Base-by-base conservation (phyloP, 2,113 vertebrate species). In the Ardeotis arabs region DNA sequence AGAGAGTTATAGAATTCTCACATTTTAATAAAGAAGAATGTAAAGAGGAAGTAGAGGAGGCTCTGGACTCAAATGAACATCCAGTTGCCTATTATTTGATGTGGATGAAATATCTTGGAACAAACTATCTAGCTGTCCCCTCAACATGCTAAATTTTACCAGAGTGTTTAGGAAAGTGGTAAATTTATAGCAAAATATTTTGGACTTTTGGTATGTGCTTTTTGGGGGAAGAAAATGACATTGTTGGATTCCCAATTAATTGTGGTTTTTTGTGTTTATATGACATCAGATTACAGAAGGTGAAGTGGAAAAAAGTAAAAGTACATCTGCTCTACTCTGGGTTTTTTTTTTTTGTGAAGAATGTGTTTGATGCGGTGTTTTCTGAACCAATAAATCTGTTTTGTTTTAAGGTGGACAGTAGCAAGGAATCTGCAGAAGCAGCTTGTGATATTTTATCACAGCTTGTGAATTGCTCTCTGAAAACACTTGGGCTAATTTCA, bases 381-480 rank as follows among this genome's bases (percentile, higher is more conserved):
- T 89, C 86, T 96, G 53, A 89, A 59, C 69, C 41, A 62, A 29
- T 1, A 60, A 47, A 77, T 90, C 33, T 93, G 4, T 97, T 91
- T 74, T 86, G 28, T 86, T 87, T 87, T 81, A 97, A 99, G 99
- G 99, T 99, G 98, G 99, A 99, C 97, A 99, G 99, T 91, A 99
- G 99, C 94, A 99, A 98, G 53, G 99, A 99, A 95, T 99, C 99
- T 45, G 99, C 99, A 78, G 99, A 99, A 97, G 99, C 99, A 62
- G 99, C 99, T 39, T 99, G 99, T 96, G 99, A 99, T 96, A 99
- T 99, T 93, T 98, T 99, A 56, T 99, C 99, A 10, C 99, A 99
- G 93, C 98, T 99, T 96, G 99, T 99, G 90, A 99, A 99, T 49
- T 99, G 99, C 87, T 99, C 99, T 60, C 98, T 99, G 88, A 99